phyloP scores from a whole-genome alignment of 2,113 vertebrate genomes.

The Bostrychus sinensis region DNA sequence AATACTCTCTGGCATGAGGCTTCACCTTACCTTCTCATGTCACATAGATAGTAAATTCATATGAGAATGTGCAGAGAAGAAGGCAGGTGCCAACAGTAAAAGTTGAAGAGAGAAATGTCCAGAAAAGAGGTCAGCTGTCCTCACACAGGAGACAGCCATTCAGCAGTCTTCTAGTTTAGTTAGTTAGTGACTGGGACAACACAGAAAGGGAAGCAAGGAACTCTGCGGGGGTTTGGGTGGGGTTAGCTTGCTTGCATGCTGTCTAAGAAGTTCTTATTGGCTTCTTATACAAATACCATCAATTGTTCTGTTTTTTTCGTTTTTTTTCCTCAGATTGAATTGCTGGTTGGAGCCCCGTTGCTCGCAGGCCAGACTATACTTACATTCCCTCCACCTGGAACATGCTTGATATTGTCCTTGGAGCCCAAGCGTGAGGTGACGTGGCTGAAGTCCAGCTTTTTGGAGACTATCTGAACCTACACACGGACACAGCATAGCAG shows the following conservation, averaged over 20 bases:
- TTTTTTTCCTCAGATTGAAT: background rate
- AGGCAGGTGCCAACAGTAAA: background rate
- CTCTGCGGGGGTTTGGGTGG: conserved; percentile 23
- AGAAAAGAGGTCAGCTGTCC: background rate
- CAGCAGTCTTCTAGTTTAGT: conserved; percentile 43
- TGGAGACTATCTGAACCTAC: conserved; percentile 98
- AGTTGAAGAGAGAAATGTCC: conserved; percentile 8
- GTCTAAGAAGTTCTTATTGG: conserved; percentile 6
- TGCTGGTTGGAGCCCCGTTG: conserved; percentile 3
- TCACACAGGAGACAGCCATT: conserved; percentile 14
- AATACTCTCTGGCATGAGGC: too few relatives aligned
- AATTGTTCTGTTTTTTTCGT: too few relatives aligned
- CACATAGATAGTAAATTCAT: too few relatives aligned
- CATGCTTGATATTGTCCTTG: conserved; percentile 99
- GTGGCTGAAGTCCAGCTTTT: conserved; percentile 99
- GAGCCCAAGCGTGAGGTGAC: conserved; percentile 98
- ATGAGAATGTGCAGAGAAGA: background rate
- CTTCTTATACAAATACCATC: background rate
- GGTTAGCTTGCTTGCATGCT: conserved; percentile 45
- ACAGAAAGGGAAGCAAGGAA: conserved; percentile 36
- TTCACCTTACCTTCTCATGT: too few relatives aligned
- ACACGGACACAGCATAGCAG: conserved; percentile 81
- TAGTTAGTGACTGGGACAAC: conserved; percentile 59
- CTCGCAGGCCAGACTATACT: conserved; percentile 80
- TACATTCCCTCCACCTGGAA: conserved; percentile 99